phyloP scores from a whole-genome alignment of 92 coral and sea anemone genomes.

The Phenganax subtilis region DNA sequence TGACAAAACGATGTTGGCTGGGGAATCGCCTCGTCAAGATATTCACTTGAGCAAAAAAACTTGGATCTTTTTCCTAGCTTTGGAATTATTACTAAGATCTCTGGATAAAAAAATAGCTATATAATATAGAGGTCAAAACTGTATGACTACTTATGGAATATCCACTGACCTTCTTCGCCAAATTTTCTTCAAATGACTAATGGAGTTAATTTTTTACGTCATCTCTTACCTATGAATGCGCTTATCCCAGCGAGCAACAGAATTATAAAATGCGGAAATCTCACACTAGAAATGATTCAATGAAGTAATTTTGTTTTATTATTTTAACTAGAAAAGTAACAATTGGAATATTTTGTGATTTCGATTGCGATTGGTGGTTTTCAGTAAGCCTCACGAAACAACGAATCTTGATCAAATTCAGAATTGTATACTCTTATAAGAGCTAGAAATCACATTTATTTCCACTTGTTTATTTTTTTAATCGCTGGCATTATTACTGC shows the following conservation, averaged over 20 bases:
- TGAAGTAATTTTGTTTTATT: neutral
- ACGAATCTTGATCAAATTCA: too few relatives aligned
- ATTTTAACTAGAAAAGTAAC: neutral
- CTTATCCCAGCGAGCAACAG: slow-evolving; percentile 27
- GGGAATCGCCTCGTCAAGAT: slow-evolving; percentile 21
- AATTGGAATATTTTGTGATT: too few relatives aligned
- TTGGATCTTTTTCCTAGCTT: slow-evolving; percentile 44
- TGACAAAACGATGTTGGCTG: slow-evolving; percentile 72
- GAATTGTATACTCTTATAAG: too few relatives aligned
- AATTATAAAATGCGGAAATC: slow-evolving; percentile 30
- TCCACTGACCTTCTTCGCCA: neutral
- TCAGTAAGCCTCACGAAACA: too few relatives aligned
- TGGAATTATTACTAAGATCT: slow-evolving; percentile 17
- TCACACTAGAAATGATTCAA: slow-evolving; percentile 10
- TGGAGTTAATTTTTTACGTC: neutral
- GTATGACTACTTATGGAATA: neutral
- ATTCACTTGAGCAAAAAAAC: slow-evolving; percentile 64
- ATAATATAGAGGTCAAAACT: neutral
- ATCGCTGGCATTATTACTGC: too few relatives aligned
- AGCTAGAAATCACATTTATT: too few relatives aligned
- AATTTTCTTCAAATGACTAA: neutral
- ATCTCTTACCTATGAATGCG: slow-evolving; percentile 25
- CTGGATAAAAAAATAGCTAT: neutral
- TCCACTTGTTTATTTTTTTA: too few relatives aligned
- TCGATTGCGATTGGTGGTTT: too few relatives aligned